Evolutionary conservation across 2,888 invertebrate species (phyloP).

Genomic region (Dysmachus trigonus): DNA sequence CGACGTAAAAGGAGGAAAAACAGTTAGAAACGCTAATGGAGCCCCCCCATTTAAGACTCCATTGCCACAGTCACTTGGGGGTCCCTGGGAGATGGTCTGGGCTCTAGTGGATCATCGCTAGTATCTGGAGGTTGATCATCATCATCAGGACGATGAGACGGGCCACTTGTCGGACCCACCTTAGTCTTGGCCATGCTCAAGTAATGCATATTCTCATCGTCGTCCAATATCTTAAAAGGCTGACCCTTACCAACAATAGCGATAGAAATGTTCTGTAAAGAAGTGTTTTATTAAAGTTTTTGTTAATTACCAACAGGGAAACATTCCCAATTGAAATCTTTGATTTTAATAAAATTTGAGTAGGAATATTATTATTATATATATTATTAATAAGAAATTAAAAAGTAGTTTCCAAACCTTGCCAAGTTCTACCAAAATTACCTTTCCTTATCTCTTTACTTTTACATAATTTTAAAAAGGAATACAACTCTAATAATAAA

Average conservation of each 20-base stretch:
- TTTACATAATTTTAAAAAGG: too few species aligned
- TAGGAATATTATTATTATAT: too few species aligned
- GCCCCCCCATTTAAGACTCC: slow-evolving; percentile 16
- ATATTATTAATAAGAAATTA: too few species aligned
- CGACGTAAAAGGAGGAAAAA: background rate
- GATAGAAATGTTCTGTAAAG: slow-evolving; percentile 76
- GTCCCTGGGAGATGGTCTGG: slow-evolving; percentile 59
- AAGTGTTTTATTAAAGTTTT: background rate
- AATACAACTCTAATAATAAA: too few species aligned
- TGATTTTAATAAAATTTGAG: too few species aligned
- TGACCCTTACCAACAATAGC: slow-evolving; percentile 89
- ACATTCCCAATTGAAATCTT: too few species aligned
- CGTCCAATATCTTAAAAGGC: slow-evolving; percentile 81
- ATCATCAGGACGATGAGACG: slow-evolving; percentile 57
- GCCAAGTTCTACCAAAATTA: too few species aligned
- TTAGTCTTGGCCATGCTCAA: slow-evolving; percentile 57
- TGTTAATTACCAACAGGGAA: too few species aligned
- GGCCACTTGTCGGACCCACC: slow-evolving; percentile 52
- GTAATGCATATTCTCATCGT: slow-evolving; percentile 69
- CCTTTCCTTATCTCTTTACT: too few species aligned
- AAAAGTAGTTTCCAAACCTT: too few species aligned
- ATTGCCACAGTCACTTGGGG: slow-evolving; percentile 65
- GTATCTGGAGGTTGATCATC: slow-evolving; percentile 62
- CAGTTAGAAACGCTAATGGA: background rate
- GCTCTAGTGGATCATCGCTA: slow-evolving; percentile 58